Percentiles rank a stretch among this genome's conserved stretches.
These are phyloP conservation scores for Hirtodrosophila histrioides DNA, from an alignment of 2,888 invertebrate genomes.

Conservation along the genomic window DNA sequence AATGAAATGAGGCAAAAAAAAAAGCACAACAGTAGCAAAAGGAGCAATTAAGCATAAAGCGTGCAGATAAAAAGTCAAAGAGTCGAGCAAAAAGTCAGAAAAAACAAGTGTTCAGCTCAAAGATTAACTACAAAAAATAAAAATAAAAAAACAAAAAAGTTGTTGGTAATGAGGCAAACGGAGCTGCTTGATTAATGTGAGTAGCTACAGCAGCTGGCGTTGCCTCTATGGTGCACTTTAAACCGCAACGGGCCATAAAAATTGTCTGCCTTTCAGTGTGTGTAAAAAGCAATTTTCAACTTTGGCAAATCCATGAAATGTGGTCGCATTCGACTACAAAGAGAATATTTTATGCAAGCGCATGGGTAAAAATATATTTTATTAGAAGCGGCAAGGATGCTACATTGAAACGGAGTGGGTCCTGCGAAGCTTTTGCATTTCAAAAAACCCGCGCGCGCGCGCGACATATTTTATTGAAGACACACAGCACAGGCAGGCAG, in stretches of 20 bases:
- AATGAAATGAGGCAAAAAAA: conserved; percentile 35
- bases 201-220: conserved; percentile 19
- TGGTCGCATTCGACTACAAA: conserved; percentile 60
- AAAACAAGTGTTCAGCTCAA: conserved; percentile 25
- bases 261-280: conserved; percentile 42
- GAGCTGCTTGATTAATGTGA: conserved; percentile 56
- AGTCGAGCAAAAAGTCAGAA: conserved; percentile 33
- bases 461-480: conserved; percentile 46
- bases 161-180: conserved; percentile 50
- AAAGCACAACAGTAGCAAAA: conserved; percentile 43
- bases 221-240: conserved; percentile 19
- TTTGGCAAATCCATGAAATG: conserved; percentile 68
- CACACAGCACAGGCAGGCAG: conserved; percentile 18
- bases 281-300: conserved; percentile 56
- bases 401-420: conserved; percentile 16
- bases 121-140: conserved; percentile 33
- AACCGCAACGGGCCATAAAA: conserved; percentile 52
- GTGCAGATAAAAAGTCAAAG: conserved; percentile 66
- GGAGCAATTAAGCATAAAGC: conserved; percentile 70
- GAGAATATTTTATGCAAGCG: conserved; percentile 63
- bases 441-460: conserved; percentile 39
- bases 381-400: conserved; percentile 49
- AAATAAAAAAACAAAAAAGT: conserved; percentile 5
- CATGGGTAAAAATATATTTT: conserved; percentile 67
- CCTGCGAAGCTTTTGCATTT: conserved; percentile 48